Evolutionary conservation across 2,888 invertebrate genomes (phyloP).

Genomic region (Lycaena phlaeas): DNA sequence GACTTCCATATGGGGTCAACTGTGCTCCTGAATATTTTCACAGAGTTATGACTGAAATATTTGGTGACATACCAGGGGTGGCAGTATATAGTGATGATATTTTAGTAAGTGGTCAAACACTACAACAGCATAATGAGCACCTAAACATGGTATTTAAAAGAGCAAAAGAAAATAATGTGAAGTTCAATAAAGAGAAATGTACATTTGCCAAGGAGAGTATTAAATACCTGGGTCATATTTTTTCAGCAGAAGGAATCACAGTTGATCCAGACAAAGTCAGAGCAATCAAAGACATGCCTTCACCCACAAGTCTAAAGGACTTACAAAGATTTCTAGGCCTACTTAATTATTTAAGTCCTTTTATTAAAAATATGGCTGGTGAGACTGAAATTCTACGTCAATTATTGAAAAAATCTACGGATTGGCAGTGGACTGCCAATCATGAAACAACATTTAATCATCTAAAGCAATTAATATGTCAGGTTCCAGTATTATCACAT

Average conservation of each 20-base stretch:
- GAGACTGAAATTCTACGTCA: conserved; percentile 9
- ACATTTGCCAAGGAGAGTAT: conserved; percentile 14
- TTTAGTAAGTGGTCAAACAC: conserved; percentile 11
- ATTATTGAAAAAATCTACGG: conserved; percentile 13
- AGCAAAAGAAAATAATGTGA: conserved; percentile 14
- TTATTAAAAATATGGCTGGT: conserved; percentile 7
- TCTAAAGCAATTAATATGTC: conserved; percentile 12
- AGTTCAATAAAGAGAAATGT: conserved; percentile 18
- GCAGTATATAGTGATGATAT: conserved; percentile 14
- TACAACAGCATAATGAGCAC: conserved; percentile 13
- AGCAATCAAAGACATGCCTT: conserved; percentile 17
- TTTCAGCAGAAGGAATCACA: conserved; percentile 7
- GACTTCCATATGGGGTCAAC: conserved; percentile 18
- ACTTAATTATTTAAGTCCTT: conserved; percentile 16
- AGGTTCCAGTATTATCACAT: conserved; percentile 14
- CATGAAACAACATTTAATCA: conserved; percentile 5
- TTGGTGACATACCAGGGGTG: conserved; percentile 16
- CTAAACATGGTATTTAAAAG: conserved; percentile 11
- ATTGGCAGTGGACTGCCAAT: conserved; percentile 14
- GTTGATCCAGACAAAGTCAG: conserved; percentile 17
- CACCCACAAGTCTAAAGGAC: conserved; percentile 10
- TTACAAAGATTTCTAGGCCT: conserved; percentile 13
- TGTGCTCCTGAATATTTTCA: conserved; percentile 18
- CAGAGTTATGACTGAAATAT: conserved; percentile 17
- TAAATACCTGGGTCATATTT: conserved; percentile 16